These are phyloP conservation scores for Synergus gifuensis DNA, from an alignment of 2,888 invertebrate species.

Conservation along the genomic window DNA sequence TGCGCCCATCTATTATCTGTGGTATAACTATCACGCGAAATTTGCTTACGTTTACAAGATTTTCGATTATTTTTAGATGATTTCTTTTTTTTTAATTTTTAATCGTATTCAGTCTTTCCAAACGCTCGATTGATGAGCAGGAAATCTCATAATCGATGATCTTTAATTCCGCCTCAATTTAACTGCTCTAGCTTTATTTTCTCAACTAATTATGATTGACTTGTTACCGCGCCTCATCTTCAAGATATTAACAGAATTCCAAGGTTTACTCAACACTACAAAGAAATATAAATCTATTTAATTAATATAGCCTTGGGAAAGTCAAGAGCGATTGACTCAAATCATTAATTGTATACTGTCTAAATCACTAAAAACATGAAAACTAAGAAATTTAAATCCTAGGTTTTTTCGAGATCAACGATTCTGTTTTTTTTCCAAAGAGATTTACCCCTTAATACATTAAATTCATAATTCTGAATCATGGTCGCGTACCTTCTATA, in stretches of 20 bases:
- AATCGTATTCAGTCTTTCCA: conserved; percentile 59
- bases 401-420: conserved; percentile 14
- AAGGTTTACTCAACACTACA: background rate
- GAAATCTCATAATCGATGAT: conserved; percentile 27
- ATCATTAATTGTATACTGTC: conserved; percentile 6
- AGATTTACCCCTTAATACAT: background rate
- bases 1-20: conserved; percentile 36
- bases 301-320: conserved; percentile 24
- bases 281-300: conserved; percentile 4
- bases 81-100: conserved; percentile 25
- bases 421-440: background rate
- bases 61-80: background rate
- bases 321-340: conserved; percentile 1
- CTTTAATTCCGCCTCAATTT: conserved; percentile 19
- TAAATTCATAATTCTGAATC: background rate
- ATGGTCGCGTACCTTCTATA: background rate
- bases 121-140: conserved; percentile 50
- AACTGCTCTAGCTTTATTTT: background rate
- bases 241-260: background rate
- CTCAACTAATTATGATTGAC: conserved; percentile 7
- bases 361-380: background rate
- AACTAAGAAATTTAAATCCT: conserved; percentile 2
- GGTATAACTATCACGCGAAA: conserved; percentile 7
- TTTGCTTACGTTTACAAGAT: conserved; percentile 7
- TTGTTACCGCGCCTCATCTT: background rate